These are phyloP conservation scores for Aphodius granarius DNA, from an alignment of 2,888 invertebrate genomes.

Conservation along the genomic window DNA sequence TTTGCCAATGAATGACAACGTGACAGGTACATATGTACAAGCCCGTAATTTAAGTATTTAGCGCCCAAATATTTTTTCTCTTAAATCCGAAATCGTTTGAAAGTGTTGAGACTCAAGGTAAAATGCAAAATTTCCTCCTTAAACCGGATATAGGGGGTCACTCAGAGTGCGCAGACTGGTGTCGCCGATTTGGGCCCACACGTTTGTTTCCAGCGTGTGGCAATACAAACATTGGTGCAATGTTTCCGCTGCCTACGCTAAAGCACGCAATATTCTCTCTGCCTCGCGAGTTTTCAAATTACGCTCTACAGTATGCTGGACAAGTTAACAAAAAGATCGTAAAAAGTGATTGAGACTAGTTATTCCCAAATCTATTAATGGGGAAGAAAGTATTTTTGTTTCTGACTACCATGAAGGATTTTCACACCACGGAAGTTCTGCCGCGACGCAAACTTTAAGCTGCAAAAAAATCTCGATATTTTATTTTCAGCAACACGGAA, in stretches of 20 bases:
- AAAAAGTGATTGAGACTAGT: no score
- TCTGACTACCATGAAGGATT: no score
- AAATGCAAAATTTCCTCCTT: not conserved
- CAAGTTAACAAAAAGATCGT: no score
- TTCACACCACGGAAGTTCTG: no score
- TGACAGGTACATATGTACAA: not conserved
- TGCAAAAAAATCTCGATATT: no score
- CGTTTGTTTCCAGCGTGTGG: not conserved
- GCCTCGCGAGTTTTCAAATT: no score
- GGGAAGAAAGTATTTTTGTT: no score
- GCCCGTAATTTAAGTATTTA: not conserved
- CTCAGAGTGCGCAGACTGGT: not conserved
- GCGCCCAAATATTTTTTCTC: not conserved
- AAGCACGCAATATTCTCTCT: not conserved
- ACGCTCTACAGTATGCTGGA: no score
- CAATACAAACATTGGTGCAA: slow-evolving; percentile 33
- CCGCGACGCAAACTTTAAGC: no score
- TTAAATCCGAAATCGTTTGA: not conserved
- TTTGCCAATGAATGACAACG: not conserved
- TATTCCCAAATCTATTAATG: no score
- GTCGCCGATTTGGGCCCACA: not conserved
- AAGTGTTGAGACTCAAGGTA: not conserved
- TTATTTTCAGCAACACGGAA: no score
- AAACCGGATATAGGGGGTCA: not conserved
- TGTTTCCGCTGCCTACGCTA: slow-evolving; percentile 39